Base-by-base conservation (phyloP, 2,888 invertebrate genomes). In the Drosophila paucipuncta region DNA sequence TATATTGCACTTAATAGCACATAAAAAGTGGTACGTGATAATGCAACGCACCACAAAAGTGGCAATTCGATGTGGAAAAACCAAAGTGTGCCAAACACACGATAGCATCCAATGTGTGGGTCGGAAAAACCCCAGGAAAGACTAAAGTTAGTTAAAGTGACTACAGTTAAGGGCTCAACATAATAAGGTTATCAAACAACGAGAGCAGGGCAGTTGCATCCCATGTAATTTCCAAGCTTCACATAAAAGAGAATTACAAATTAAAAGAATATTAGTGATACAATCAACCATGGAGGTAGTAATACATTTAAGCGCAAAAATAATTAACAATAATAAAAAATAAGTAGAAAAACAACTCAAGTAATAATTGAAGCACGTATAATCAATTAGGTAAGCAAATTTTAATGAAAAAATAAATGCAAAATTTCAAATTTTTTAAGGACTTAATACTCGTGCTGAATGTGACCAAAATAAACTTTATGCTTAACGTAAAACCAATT, bases 1-100 rank as follows among this genome's bases (percentile, higher is more conserved):
- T 86, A 85, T 90, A 79, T 79, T 78, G 89, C 90, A 85, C 90
- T 85, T 85, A 85, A 85, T 90, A 90, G 90, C 90, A 90, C 82
- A 85, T 85, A 89, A 85, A 85, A 90, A 85, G 72, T 66, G 66
- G 60, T 67, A 90, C 85, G 90, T 85, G 90, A 90, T 85, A 85
- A 85, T 85, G 86, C 86, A 90, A 86, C 87, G 77, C 82, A 90
- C 86, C 89, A 78, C 83, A 70, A 78, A 86, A 83, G 89, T 90
- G 87, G 72, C 78, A 76, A 81, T 78, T 78, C 81, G 65, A 69
- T 70, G 76, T 22, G 49, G 31, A 54, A 71, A 70, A 41, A 59
- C 47, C 72, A 58, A 65, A 78, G 75, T 64, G 47, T 47, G 55
- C 59, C 59, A 71, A 61, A 58, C 37, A 35, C 41, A 22, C 16